Conservation (phyloP, 30 jellyfish, hydroid and myxozoan genomes). For the Morbakka virulenta region DNA sequence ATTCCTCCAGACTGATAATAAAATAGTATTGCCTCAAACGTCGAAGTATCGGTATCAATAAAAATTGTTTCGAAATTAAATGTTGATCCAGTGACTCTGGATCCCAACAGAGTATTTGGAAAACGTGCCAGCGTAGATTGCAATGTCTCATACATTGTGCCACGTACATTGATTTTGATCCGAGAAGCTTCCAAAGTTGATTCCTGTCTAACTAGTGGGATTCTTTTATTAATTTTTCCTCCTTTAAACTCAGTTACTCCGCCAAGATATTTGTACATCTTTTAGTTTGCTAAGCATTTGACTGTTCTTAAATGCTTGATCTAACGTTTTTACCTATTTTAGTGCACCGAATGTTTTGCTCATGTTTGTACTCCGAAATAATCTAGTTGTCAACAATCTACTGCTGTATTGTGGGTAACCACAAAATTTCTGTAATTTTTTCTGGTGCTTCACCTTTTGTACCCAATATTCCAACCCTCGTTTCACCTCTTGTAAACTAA, state of each 20-base stretch:
- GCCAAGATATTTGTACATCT: not conserved
- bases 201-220: not conserved
- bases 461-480: too few species aligned
- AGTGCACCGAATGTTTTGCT: too few species aligned
- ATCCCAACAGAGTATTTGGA: constrained; percentile 83
- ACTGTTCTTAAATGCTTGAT: too few species aligned
- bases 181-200: too few species aligned
- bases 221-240: not conserved
- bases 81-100: constrained; percentile 26
- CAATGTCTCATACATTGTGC: constrained; percentile 61
- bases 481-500: too few species aligned
- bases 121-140: constrained; percentile 69
- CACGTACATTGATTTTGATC: constrained; percentile 47
- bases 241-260: not conserved
- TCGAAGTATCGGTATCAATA: constrained; percentile 32
- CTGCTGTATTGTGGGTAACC: too few species aligned
- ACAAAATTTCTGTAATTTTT: too few species aligned
- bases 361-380: too few species aligned
- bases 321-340: too few species aligned
- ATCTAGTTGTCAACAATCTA: too few species aligned
- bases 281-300: too few species aligned
- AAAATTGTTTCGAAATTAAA: constrained; percentile 1
- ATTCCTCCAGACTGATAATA: constrained; percentile 81
- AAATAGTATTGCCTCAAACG: constrained; percentile 82
- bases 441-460: too few species aligned